These are phyloP conservation scores for Ceratitis capitata DNA, from an alignment of 1,140 invertebrate genomes.

Conservation along the genomic window DNA sequence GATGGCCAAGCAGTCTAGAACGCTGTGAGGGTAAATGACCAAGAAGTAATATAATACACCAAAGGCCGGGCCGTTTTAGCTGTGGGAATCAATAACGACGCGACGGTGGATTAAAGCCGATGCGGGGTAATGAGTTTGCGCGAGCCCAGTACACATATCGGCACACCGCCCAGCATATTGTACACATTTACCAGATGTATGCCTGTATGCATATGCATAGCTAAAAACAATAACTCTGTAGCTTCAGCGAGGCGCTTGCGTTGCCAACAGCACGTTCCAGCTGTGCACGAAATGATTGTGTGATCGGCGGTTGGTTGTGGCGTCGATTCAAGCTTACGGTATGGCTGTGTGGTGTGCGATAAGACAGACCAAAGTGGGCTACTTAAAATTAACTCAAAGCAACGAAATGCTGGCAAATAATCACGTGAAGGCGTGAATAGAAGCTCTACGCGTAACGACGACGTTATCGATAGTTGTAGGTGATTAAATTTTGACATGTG, in stretches of 20 bases:
- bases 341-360: background rate
- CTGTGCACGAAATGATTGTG: background rate
- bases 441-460: background rate
- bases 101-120: background rate
- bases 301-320: background rate
- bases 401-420: background rate
- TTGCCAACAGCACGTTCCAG: background rate
- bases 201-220: background rate
- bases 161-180: background rate
- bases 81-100: background rate
- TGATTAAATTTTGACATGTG: background rate
- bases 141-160: background rate
- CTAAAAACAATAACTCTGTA: background rate
- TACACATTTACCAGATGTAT: background rate
- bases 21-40: background rate
- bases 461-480: background rate
- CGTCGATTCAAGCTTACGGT: background rate
- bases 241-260: background rate
- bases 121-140: background rate
- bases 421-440: background rate
- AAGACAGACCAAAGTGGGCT: background rate
- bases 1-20: constrained; percentile 1
- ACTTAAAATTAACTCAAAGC: background rate
- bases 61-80: background rate
- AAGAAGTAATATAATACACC: background rate